Evolutionary conservation across 2,113 vertebrate genomes (phyloP).

Genomic region (cattle (Bos taurus)): DNA sequence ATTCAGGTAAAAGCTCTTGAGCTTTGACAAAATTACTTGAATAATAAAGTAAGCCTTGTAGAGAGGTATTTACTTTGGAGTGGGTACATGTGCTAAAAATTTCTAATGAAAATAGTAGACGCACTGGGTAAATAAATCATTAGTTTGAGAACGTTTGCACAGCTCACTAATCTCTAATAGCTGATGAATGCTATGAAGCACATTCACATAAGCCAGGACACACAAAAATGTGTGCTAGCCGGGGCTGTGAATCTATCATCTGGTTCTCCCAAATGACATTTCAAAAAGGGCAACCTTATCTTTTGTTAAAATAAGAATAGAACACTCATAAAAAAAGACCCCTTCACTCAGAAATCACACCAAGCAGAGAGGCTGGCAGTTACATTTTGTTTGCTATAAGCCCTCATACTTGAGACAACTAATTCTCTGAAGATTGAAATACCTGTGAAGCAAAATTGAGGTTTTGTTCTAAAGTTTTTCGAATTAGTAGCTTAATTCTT

Average conservation of each 20-base stretch:
- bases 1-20: slow-evolving; percentile 32
- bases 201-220: slow-evolving; percentile 27
- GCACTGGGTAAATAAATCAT: slow-evolving; percentile 63
- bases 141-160: slow-evolving; percentile 51
- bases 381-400: neutral
- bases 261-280: neutral
- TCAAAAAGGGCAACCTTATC: slow-evolving; percentile 39
- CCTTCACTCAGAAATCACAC: neutral
- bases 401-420: neutral
- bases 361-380: neutral
- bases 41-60: slow-evolving; percentile 62
- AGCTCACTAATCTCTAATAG: slow-evolving; percentile 44
- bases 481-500: neutral
- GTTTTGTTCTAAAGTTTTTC: neutral
- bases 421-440: neutral
- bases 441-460: neutral
- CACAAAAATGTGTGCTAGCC: slow-evolving; percentile 15
- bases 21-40: slow-evolving; percentile 39
- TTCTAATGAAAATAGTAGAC: slow-evolving; percentile 68
- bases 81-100: slow-evolving; percentile 66
- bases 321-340: neutral
- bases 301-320: slow-evolving; percentile 29
- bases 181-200: neutral
- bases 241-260: neutral
- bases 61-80: slow-evolving; percentile 67